These are phyloP conservation scores for Lithophane semibrunnea DNA, from an alignment of 2,888 invertebrate genomes.

Conservation along the genomic window DNA sequence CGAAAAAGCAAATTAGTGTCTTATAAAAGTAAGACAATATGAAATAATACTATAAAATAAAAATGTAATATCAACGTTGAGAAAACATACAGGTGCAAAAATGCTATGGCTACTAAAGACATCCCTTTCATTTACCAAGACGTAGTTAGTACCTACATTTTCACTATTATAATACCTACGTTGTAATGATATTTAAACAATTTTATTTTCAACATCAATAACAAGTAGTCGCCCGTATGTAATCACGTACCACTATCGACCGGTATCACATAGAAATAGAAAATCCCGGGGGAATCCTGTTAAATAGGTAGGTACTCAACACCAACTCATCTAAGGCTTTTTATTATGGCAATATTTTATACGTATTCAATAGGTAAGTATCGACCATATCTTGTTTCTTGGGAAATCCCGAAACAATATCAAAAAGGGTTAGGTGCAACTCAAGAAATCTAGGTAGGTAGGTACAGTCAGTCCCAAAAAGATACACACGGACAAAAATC, in stretches of 20 bases:
- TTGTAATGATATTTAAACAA: neutral
- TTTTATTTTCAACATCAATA: constrained; percentile 8
- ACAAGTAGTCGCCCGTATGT: neutral
- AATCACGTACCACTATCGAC: constrained; percentile 3
- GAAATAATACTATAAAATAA: constrained; percentile 73
- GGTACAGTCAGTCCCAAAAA: neutral
- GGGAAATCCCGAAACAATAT: neutral
- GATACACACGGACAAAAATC: neutral
- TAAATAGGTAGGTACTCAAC: neutral
- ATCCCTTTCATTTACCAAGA: constrained; percentile 22
- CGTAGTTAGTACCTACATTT: constrained; percentile 10
- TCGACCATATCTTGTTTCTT: neutral
- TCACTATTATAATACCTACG: constrained; percentile 3
- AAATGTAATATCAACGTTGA: constrained; percentile 76
- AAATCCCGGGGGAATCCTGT: neutral
- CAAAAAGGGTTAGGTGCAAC: neutral
- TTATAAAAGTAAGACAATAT: constrained; percentile 73
- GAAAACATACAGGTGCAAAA: constrained; percentile 72
- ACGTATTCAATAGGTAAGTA: neutral
- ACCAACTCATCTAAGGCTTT: neutral
- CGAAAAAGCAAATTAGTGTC: constrained; percentile 71
- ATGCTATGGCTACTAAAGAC: constrained; percentile 65
- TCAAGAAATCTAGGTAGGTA: neutral
- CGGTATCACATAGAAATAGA: constrained; percentile 10
- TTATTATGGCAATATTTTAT: neutral